Evolutionary conservation across 2,888 invertebrate genomes (phyloP), one percentile per base, ranked within the genome.

Genomic region (Amorpha juglandis): DNA sequence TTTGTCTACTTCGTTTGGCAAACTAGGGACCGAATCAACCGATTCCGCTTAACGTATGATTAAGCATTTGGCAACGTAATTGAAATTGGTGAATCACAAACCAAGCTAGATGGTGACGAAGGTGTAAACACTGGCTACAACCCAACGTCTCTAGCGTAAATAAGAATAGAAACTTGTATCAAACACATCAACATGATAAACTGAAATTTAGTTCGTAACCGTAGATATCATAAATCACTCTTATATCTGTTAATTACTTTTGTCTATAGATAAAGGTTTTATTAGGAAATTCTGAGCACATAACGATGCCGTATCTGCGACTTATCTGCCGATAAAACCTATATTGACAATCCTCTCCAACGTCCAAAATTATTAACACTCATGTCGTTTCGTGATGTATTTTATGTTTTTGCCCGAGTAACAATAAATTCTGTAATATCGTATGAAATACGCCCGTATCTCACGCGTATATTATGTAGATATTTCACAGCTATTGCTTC

Each of bases 281-380:
- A 82, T 81, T 78, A 71, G 70, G 58, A 65, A 65, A 73, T 71
- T 72, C 58, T 70, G 72, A 69, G 69, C 68, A 69, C 68, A 74
- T 74, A 74, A 74, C 69, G 68, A 67, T 74, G 72, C 70, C 69
- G 72, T 78, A 78, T 77, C 71, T 65, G 42, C 48, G 62, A 74
- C 42, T 78, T 81, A 85, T 85, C 81, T 65, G 27, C 35, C 53
- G 78, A 82, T 86, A 82, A 75, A 68, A 66, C 63, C 70, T 73
- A 79, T 84, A 79, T 83, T 81, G 76, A 77, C 78, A 73, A 65
- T 70, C 69, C 74, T 75, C 74, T 79, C 68, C 64, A 66, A 62
- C 42, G 33, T 53, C 47, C 71, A 42, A 71, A 72, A 83, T 81
- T 82, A 80, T 63, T 63, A 67, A 58, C 63, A 48, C 62, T 65